Base-by-base conservation (phyloP, 2,113 vertebrate species). In the Irena cyanogastra region DNA sequence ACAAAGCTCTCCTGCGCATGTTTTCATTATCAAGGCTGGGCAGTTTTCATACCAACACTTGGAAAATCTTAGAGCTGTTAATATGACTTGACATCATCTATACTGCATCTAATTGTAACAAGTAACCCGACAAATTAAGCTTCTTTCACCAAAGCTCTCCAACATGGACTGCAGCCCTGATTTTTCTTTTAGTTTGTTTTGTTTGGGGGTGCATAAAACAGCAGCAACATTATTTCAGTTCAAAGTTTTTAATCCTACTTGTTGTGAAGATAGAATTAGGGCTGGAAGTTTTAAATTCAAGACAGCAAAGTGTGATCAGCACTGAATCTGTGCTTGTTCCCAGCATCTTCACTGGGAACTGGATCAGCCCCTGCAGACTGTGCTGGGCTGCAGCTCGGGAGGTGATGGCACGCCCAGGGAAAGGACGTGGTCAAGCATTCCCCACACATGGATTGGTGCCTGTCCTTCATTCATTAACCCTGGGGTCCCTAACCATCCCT, bases 41-140 rank as follows among this genome's bases (percentile, higher is more conserved):
- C 89, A 90, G 91, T 93, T 95, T 95, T 95, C 90, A 72, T 90
- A 66, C 80, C 69, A 72, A 45, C 85, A 72, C 90, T 95, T 69
- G 61, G 45, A n/a, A 84, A 94, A 90, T 66, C 77, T 76, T 81
- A 35, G 41, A 77, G 76, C 88, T 83, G 78, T 92, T 96, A 93
- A 95, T 96, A 95, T 83, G 61, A 87, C 76, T 78, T 89, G 88
- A 82, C 76, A 81, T 83, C 64, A 89, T 75, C 83, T 86, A 45
- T 49, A 59, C 72, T 53, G 79, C 82, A 27, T 80, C 79, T 96
- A 92, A 95, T 90, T 83, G 82, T 81, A 79, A 80, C 64, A 52
- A 96, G 77, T 77, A 93, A 92, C 94, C 63, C 14, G 4, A 24
- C 83, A 87, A 80, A 96, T 93, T 52, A 92, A 89, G 79, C 76